Evolutionary conservation across 2,797 vertebrate genomes (phyloP).

Genomic region (Acanthurus lineatus): DNA sequence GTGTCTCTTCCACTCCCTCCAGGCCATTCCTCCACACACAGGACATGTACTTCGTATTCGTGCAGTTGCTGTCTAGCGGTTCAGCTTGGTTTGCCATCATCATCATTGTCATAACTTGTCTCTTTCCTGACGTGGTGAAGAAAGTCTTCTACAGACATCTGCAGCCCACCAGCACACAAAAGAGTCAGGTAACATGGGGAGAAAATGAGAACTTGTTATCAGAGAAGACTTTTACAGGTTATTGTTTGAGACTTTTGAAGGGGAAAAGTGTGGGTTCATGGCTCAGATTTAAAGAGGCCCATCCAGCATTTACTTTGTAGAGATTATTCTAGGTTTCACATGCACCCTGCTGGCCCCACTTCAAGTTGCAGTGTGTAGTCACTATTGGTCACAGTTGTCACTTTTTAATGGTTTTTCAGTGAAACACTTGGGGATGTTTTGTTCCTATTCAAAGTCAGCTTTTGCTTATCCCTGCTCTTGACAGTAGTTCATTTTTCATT

Average conservation of each 20-base stretch:
- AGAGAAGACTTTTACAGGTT: not conserved
- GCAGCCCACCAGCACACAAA: conserved; percentile 94
- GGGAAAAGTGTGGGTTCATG: not conserved
- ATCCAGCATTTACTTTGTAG: conserved; percentile 4
- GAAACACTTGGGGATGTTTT: not conserved
- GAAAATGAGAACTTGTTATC: not conserved
- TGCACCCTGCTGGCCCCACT: conserved; percentile 1
- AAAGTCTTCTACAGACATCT: conserved; percentile 95
- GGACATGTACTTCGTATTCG: conserved; percentile 98
- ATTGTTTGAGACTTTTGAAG: not conserved
- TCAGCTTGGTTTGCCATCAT: conserved; percentile 98
- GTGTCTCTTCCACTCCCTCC: conserved; percentile 28
- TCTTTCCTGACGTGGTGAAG: conserved; percentile 95
- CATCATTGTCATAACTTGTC: conserved; percentile 93
- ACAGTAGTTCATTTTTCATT: not conserved
- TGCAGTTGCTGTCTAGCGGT: conserved; percentile 95
- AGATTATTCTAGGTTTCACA: not conserved
- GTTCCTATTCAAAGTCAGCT: not conserved
- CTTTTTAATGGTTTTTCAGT: not conserved
- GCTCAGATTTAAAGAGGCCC: conserved; percentile 7
- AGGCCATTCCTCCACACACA: conserved; percentile 98
- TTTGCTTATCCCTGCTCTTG: not conserved
- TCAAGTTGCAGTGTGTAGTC: not conserved
- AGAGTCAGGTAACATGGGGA: conserved; percentile 91
- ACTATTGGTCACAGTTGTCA: not conserved